Percentiles rank a stretch among this genome's conserved stretches.
Conservation (phyloP, 2,888 invertebrate species). For the Atherix ibis region DNA sequence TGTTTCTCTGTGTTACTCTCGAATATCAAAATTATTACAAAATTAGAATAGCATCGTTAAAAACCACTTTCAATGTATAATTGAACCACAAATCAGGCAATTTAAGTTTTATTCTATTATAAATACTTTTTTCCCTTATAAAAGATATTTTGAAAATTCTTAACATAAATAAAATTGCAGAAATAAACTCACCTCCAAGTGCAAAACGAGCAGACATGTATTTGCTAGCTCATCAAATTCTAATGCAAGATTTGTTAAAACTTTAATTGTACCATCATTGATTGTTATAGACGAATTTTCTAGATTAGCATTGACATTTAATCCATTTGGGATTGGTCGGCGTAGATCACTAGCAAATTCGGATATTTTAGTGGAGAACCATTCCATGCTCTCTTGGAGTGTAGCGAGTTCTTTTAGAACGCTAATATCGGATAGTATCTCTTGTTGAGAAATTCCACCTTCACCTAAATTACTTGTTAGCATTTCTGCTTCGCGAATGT, state of each 20-base stretch:
- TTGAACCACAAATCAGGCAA: too few relatives aligned
- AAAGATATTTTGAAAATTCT: too few relatives aligned
- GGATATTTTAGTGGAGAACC: slow-evolving; percentile 55
- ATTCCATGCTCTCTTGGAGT: slow-evolving; percentile 84
- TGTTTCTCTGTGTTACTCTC: too few relatives aligned
- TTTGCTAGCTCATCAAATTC: slow-evolving; percentile 81
- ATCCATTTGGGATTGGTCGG: slow-evolving; percentile 34
- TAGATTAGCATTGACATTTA: slow-evolving; percentile 17
- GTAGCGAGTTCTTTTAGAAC: slow-evolving; percentile 74
- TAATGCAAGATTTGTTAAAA: slow-evolving; percentile 51
- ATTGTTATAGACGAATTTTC: slow-evolving; percentile 29
- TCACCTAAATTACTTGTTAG: slow-evolving; percentile 83
- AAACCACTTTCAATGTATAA: too few relatives aligned
- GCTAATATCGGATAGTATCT: slow-evolving; percentile 72
- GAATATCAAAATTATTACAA: too few relatives aligned
- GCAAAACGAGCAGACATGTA: slow-evolving; percentile 78
- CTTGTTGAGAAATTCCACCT: slow-evolving; percentile 65
- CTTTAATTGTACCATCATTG: slow-evolving; percentile 43
- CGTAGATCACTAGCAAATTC: slow-evolving; percentile 41
- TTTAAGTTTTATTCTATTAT: too few relatives aligned
- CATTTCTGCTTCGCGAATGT: slow-evolving; percentile 82
- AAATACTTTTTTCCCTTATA: too few relatives aligned
- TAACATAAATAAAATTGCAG: too few relatives aligned
- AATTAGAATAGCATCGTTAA: too few relatives aligned
- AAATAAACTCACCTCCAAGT: slow-evolving; percentile 66